Base-by-base conservation (phyloP, 2,113 vertebrate genomes). In the Alexandromys fortis region DNA sequence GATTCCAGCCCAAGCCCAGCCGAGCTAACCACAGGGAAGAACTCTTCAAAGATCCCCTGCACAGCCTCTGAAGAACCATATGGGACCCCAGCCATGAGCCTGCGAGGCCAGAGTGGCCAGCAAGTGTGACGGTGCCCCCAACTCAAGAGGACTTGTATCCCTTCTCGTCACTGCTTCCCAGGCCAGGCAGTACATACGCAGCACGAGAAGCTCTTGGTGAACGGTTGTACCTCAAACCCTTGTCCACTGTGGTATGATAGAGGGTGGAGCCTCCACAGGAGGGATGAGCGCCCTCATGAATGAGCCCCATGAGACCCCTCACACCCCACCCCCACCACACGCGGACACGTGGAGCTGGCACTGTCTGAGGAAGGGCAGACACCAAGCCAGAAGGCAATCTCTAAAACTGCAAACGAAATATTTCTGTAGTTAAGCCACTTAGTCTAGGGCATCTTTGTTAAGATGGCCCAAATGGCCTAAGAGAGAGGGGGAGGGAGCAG, bases 11-110 rank as follows among this genome's bases (percentile, higher is more conserved):
- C 58, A 89, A 89, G 68, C 76, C 72, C 76, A 47, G 93, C 87
- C 22, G 38, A 89, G 85, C 76, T 88, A 86, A 87, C 96, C 96
- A 85, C 95, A 97, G 55, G 96, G 97, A 91, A 96, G 97, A 92
- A 91, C 92, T 97, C 97, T 96, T 93, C 95, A 91, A 98, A 95
- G 97, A 97, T 94, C 97, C 97, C 96, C 63, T 58, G 38, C 42
- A 45, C 35, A 35, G 49, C 38, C 85, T 86, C 76, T 77, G 58
- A 63, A 81, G 58, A 88, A 33, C 76, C 83, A 82, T 16, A 78
- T 8, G 55, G 58, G 7, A 13, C 22, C 47, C 38, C 21, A 81
- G 93, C 67, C 7, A 55, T 10, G 35, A 95, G 86, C 45, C 82
- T 61, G 89, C 35, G 35, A 55, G 68, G 7, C 28, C 33, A 33